Evolutionary conservation across 1,140 invertebrate genomes (phyloP), one percentile per base, ranked within the genome.

Genomic region (Archegozetes longisetosus): DNA sequence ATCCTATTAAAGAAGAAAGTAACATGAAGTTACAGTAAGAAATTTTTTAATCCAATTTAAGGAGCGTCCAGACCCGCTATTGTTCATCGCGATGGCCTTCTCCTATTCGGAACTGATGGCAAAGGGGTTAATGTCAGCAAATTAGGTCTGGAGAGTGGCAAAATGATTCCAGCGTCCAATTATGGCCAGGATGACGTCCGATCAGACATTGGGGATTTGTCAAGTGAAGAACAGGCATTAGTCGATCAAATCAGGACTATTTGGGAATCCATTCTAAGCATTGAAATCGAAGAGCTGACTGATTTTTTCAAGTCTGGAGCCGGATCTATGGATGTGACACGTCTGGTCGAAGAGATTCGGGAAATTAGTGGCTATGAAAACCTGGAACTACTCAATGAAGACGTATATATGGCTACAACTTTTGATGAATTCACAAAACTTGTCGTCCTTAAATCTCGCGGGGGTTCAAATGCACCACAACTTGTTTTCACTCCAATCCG

Each of bases 281-380:
- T 80, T 1, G 80, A 84, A 0, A 78, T 96, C 2, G 80, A 83
- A 1, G 76, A 84, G 1, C 78, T 82, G 0, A 89, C 88, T 0
- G 89, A 97, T 70, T 96, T 97, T 71, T 96, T 98, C 71, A 81
- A 81, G 13, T 81, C 79, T 46, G 93, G 93, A 25, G 93, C 86
- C 23, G 86, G 88, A 0, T 94, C 90, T 12, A 96, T 97, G 89
- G 92, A 97, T 71, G 90, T 97, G 9, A 88, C 93, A 61, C 80
- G 90, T 66, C 71, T 95, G 28, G 82, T 97, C 0, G 93, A 96
- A 74, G 90, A 96, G 75, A 77, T 94, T 0, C 91, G 90, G 71
- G 85, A 91, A 57, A 77, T 84, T 60, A 51, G 57, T 28, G 26
- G 17, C 17, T 53, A 24, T 50, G 17, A 17, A n/a, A 29, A 25